phyloP scores from a whole-genome alignment of 2,888 invertebrate species.

The Colostygia pectinataria region DNA sequence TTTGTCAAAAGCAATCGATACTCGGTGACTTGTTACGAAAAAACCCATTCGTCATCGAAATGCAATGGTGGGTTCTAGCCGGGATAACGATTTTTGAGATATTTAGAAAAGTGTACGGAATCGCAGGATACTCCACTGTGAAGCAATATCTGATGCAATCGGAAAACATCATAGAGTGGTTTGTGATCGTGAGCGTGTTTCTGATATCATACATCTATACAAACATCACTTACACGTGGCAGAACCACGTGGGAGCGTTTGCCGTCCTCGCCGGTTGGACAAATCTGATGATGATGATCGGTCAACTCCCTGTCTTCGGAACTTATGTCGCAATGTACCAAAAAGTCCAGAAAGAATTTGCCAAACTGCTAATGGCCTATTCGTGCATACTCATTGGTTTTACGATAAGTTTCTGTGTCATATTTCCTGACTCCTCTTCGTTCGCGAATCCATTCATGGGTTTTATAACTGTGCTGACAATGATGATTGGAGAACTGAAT shows the following conservation, averaged over 20 bases:
- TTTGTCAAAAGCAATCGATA: conserved; percentile 91
- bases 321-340: conserved; percentile 96
- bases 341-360: conserved; percentile 93
- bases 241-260: conserved; percentile 93
- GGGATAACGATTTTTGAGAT: conserved; percentile 91
- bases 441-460: conserved; percentile 93
- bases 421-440: conserved; percentile 91
- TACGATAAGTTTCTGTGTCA: conserved; percentile 93
- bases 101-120: conserved; percentile 90
- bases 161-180: conserved; percentile 94
- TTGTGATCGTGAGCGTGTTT: conserved; percentile 92
- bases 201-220: conserved; percentile 92
- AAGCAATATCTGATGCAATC: conserved; percentile 91
- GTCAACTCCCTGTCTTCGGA: conserved; percentile 93
- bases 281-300: conserved; percentile 95
- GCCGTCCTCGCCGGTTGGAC: conserved; percentile 94
- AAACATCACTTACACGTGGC: conserved; percentile 89
- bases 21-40: conserved; percentile 88
- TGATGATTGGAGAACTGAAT: conserved; percentile 95
- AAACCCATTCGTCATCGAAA: conserved; percentile 89
- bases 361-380: conserved; percentile 92
- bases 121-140: conserved; percentile 91
- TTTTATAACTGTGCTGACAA: conserved; percentile 91
- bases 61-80: conserved; percentile 92
- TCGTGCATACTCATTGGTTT: conserved; percentile 93